These are phyloP conservation scores for Tetraneura akinire DNA, from an alignment of 1,140 invertebrate species.

Conservation along the genomic window DNA sequence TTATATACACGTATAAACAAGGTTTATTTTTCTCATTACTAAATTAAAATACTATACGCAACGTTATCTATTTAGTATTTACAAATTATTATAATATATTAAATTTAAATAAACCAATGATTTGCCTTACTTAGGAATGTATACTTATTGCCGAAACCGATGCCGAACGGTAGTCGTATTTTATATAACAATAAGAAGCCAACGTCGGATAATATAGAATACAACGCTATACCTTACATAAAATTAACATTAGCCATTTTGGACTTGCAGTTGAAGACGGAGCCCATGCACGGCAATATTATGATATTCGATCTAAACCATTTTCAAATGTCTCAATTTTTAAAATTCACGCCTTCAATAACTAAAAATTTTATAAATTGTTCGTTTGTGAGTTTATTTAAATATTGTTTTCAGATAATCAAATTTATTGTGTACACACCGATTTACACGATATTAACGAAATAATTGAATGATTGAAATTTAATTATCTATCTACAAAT, in stretches of 20 bases:
- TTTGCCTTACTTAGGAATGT: neutral
- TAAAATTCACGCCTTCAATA: conserved; percentile 14
- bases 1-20: too few species aligned
- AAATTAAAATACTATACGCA: too few species aligned
- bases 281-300: neutral
- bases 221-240: neutral
- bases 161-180: neutral
- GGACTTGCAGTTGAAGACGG: neutral
- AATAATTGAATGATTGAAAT: too few species aligned
- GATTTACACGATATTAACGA: too few species aligned
- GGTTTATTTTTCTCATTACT: too few species aligned
- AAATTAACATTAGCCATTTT: neutral
- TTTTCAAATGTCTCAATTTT: neutral
- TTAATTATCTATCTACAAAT: too few species aligned
- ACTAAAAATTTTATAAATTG: conserved; percentile 22
- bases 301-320: neutral
- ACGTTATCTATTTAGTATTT: too few species aligned
- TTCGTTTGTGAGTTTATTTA: conserved; percentile 6
- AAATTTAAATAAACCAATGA: too few species aligned
- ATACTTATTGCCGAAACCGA: conserved; percentile 5
- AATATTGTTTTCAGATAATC: too few species aligned
- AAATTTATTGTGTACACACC: too few species aligned
- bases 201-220: neutral
- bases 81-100: too few species aligned
- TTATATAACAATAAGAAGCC: neutral